These are phyloP conservation scores for Pseudococcus viburni DNA, from an alignment of 2,888 invertebrate genomes.

Conservation along the genomic window DNA sequence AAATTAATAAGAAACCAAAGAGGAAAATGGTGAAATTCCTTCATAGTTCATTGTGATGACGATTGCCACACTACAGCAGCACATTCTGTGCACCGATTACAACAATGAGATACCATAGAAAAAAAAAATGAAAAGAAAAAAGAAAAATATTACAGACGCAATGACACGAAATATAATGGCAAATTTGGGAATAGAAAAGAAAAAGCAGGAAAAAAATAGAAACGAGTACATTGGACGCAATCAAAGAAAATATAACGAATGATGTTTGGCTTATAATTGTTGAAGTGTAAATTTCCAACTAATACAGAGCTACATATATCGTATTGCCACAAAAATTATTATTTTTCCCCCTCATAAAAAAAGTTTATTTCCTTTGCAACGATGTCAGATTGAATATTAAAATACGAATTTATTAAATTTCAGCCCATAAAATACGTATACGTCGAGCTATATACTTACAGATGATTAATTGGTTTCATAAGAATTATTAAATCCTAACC, in stretches of 20 bases:
- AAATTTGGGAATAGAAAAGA: neutral
- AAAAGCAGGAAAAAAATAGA: neutral
- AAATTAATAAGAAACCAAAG: slow-evolving; percentile 33
- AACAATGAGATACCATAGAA: neutral
- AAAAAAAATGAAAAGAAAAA: neutral
- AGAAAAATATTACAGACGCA: neutral
- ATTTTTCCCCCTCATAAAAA: neutral
- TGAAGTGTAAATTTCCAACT: neutral
- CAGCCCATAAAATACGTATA: neutral
- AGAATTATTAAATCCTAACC: slow-evolving; percentile 3
- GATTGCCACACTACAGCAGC: neutral
- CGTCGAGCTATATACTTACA: neutral
- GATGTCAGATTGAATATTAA: slow-evolving; percentile 14
- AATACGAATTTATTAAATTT: neutral
- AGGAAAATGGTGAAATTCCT: neutral
- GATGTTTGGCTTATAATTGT: slow-evolving; percentile 20
- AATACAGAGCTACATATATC: neutral
- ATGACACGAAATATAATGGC: slow-evolving; percentile 23
- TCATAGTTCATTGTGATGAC: neutral
- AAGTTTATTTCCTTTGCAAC: neutral
- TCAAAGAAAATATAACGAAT: slow-evolving; percentile 8
- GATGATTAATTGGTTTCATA: neutral
- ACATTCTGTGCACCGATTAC: neutral
- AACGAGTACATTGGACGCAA: neutral
- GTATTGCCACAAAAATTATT: neutral